These are phyloP conservation scores for Clitarchus hookeri DNA, from an alignment of 2,888 invertebrate genomes.

Conservation along the genomic window DNA sequence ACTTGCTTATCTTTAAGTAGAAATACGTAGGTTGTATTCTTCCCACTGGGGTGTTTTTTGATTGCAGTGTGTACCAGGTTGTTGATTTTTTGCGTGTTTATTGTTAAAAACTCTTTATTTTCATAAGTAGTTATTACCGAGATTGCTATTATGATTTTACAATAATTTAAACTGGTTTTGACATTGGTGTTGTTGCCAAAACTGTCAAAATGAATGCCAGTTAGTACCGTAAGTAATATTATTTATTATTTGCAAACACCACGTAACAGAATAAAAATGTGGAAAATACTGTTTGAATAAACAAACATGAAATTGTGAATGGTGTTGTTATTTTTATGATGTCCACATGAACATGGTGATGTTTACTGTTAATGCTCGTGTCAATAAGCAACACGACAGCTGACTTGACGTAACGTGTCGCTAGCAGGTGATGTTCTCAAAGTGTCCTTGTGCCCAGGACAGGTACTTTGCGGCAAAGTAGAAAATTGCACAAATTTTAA, in stretches of 20 bases:
- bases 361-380: no score
- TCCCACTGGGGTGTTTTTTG: not conserved
- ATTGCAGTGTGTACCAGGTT: not conserved
- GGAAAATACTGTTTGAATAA: constrained; percentile 1
- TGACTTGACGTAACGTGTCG: no score
- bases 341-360: no score
- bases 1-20: not conserved
- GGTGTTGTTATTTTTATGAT: not conserved
- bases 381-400: no score
- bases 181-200: not conserved
- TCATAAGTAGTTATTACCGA: not conserved
- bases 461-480: no score
- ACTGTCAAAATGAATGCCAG: not conserved
- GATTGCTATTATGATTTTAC: not conserved
- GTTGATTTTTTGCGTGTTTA: not conserved
- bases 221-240: not conserved
- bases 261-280: not conserved
- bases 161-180: not conserved
- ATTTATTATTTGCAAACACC: constrained; percentile 5
- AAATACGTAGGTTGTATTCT: not conserved
- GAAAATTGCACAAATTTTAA: no score
- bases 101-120: not conserved
- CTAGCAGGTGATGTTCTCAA: no score
- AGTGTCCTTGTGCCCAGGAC: no score
- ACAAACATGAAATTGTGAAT: not conserved